A percentile compares a stretch with the other conserved stretches of the same genome.
Evolutionary conservation across 23 tunicate genomes (phyloP).

Genomic region (Diplosoma virens): DNA sequence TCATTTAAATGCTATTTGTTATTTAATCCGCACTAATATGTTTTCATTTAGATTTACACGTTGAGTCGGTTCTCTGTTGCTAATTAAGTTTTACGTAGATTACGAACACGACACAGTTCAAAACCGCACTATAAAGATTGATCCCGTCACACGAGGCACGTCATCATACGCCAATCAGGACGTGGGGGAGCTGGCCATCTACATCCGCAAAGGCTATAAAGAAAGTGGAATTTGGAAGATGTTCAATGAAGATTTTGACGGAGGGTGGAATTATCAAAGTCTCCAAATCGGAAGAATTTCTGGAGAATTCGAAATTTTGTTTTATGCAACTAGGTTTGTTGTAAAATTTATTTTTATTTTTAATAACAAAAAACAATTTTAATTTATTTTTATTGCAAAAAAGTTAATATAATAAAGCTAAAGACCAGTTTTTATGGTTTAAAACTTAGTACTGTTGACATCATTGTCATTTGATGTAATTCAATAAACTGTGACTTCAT

Average conservation of each 20-base stretch:
- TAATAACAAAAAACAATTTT: too few species aligned
- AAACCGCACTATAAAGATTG: background rate
- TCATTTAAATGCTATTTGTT: background rate
- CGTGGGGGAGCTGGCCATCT: slow-evolving; percentile 76
- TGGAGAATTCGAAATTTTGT: slow-evolving; percentile 71
- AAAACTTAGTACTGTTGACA: too few species aligned
- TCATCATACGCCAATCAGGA: slow-evolving; percentile 69
- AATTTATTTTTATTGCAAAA: too few species aligned
- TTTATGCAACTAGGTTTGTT: slow-evolving; percentile 76
- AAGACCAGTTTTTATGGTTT: too few species aligned
- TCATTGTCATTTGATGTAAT: too few species aligned
- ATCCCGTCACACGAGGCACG: slow-evolving; percentile 49
- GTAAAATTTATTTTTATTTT: too few species aligned
- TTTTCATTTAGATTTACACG: too few species aligned
- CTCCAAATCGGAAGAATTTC: slow-evolving; percentile 51
- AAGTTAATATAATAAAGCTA: too few species aligned
- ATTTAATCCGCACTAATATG: too few species aligned
- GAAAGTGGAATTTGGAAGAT: slow-evolving; percentile 79
- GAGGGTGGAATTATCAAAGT: slow-evolving; percentile 65
- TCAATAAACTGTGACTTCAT: too few species aligned
- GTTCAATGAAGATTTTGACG: slow-evolving; percentile 55
- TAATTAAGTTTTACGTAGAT: too few species aligned
- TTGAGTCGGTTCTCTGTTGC: too few species aligned
- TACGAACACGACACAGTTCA: background rate
- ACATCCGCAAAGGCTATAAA: slow-evolving; percentile 47